Evolutionary conservation across 2,888 invertebrate species (phyloP).

Genomic region (Hoplodrina blanda): DNA sequence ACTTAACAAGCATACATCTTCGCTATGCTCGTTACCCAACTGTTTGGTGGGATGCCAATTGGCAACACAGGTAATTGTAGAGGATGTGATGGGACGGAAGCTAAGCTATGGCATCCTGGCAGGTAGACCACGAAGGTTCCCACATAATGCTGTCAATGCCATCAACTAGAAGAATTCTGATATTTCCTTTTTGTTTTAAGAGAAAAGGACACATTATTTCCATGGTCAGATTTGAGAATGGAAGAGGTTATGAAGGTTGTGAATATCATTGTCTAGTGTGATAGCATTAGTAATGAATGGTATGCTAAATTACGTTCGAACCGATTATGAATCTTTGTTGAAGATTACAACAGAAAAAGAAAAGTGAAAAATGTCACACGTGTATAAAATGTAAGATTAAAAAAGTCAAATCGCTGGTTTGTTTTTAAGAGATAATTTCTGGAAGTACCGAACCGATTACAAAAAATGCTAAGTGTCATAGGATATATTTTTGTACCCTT

Average conservation of each 20-base stretch:
- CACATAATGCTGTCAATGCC: constrained; percentile 33
- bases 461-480: no score
- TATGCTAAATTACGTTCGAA: background rate
- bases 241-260: constrained; percentile 17
- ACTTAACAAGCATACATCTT: constrained; percentile 1
- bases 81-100: constrained; percentile 64
- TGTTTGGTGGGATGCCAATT: constrained; percentile 32
- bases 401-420: no score
- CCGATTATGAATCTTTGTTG: background rate
- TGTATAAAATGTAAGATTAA: no score
- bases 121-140: constrained; percentile 57
- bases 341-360: background rate
- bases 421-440: no score
- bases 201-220: constrained; percentile 36
- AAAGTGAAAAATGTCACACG: background rate
- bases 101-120: constrained; percentile 50
- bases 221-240: constrained; percentile 21
- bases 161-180: constrained; percentile 43
- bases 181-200: constrained; percentile 6
- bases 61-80: constrained; percentile 52
- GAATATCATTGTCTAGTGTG: constrained; percentile 24
- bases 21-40: constrained; percentile 43
- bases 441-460: no score
- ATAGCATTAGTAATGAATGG: background rate
- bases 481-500: no score